Percentiles rank a stretch among this genome's conserved stretches.
phyloP scores from a whole-genome alignment of 2,797 vertebrate genomes.

The Epinephelus awoara region DNA sequence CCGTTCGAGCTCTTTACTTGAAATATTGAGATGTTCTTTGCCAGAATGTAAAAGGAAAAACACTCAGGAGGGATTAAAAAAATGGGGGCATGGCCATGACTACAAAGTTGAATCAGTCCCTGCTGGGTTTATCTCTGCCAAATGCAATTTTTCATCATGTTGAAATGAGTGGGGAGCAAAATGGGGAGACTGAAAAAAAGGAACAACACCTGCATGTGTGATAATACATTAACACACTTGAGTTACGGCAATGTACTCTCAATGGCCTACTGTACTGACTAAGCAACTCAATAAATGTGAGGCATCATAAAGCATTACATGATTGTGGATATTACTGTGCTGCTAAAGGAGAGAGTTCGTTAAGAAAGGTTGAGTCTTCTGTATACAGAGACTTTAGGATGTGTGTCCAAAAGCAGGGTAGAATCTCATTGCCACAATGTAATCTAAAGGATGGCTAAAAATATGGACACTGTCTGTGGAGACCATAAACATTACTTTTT shows the following conservation, averaged over 20 bases:
- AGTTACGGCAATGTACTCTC: conserved; percentile 19
- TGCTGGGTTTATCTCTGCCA: conserved; percentile 54
- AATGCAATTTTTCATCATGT: conserved; percentile 41
- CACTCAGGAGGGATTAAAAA: conserved; percentile 49
- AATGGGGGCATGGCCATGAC: conserved; percentile 42
- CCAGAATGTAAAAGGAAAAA: conserved; percentile 59
- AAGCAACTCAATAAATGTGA: conserved; percentile 16
- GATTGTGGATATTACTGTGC: too few species aligned
- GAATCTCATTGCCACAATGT: too few species aligned
- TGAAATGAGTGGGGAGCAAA: conserved; percentile 38
- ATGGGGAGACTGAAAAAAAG: conserved; percentile 40
- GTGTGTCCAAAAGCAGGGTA: too few species aligned
- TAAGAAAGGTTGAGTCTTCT: background rate
- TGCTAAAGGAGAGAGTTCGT: background rate
- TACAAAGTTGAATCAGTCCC: conserved; percentile 60
- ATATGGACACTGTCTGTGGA: too few species aligned
- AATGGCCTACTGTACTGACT: conserved; percentile 5
- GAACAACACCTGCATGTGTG: conserved; percentile 55
- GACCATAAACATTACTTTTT: too few species aligned
- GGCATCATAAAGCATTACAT: conserved; percentile 2
- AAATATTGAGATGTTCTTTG: conserved; percentile 78
- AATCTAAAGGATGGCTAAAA: too few species aligned
- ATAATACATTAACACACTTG: conserved; percentile 51
- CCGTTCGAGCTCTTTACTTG: conserved; percentile 73
- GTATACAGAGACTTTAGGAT: too few species aligned